phyloP scores from a whole-genome alignment of 2,797 vertebrate genomes.

The Coregonus suidteri region DNA sequence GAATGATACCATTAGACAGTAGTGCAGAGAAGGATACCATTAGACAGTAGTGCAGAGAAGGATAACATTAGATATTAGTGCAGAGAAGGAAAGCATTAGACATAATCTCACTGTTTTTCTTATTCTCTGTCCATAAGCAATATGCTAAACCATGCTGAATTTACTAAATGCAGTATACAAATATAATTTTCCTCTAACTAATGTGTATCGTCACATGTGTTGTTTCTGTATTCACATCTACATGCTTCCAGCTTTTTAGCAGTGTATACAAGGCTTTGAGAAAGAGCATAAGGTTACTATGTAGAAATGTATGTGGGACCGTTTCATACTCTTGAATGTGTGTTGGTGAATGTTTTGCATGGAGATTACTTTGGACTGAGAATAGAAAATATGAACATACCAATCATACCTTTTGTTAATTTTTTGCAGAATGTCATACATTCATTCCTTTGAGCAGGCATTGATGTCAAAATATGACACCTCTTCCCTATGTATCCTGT shows the following conservation, averaged over 20 bases:
- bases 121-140: too few relatives aligned
- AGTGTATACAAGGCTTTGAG: slow-evolving; percentile 69
- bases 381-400: background rate
- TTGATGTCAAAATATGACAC: background rate
- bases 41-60: too few relatives aligned
- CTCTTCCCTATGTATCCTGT: background rate
- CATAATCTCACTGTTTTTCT: too few relatives aligned
- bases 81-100: too few relatives aligned
- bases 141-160: too few relatives aligned
- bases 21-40: too few relatives aligned
- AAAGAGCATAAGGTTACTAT: slow-evolving; percentile 74
- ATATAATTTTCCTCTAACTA: too few relatives aligned
- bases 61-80: too few relatives aligned
- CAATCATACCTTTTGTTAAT: background rate
- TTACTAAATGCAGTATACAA: too few relatives aligned
- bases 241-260: slow-evolving; percentile 69
- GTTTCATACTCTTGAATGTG: slow-evolving; percentile 34
- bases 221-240: slow-evolving; percentile 29
- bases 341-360: slow-evolving; percentile 41
- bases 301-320: slow-evolving; percentile 70
- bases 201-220: too few relatives aligned
- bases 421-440: background rate
- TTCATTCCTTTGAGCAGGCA: background rate
- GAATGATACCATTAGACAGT: too few relatives aligned
- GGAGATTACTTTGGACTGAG: background rate